phyloP scores from a whole-genome alignment of 2,113 vertebrate species.

The Platichthys flesus region DNA sequence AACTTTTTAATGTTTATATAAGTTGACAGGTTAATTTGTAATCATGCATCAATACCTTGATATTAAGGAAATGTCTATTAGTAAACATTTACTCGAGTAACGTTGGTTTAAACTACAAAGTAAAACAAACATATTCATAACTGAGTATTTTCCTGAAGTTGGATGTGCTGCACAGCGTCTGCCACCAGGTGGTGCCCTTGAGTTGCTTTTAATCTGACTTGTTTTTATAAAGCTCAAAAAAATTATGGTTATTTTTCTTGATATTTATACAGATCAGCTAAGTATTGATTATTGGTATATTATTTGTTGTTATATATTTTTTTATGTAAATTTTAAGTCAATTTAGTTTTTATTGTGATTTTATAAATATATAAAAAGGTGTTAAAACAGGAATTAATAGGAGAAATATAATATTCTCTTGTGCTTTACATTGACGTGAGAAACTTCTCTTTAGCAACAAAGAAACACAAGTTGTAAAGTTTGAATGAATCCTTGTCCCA shows the following conservation, averaged over 20 bases:
- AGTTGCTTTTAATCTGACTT: neutral
- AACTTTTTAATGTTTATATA: too few species aligned
- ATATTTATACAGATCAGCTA: neutral
- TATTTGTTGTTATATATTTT: too few species aligned
- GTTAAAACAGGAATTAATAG: too few species aligned
- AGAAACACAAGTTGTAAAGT: too few species aligned
- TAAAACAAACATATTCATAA: neutral
- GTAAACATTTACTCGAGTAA: neutral
- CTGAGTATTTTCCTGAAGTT: neutral
- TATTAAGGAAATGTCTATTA: neutral
- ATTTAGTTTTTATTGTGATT: too few species aligned
- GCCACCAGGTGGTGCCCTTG: constrained; percentile 16
- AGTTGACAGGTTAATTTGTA: too few species aligned
- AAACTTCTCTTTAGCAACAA: neutral
- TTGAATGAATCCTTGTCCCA: neutral
- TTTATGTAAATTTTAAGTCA: too few species aligned
- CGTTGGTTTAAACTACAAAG: neutral
- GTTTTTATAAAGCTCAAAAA: neutral
- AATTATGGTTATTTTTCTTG: neutral
- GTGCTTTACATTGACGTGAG: neutral
- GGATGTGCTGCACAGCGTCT: neutral
- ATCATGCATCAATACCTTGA: neutral
- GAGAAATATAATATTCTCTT: too few species aligned
- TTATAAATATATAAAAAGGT: too few species aligned
- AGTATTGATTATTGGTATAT: neutral